Evolutionary conservation across 2,113 vertebrate genomes (phyloP).

Genomic region (Sceloporus undulatus): DNA sequence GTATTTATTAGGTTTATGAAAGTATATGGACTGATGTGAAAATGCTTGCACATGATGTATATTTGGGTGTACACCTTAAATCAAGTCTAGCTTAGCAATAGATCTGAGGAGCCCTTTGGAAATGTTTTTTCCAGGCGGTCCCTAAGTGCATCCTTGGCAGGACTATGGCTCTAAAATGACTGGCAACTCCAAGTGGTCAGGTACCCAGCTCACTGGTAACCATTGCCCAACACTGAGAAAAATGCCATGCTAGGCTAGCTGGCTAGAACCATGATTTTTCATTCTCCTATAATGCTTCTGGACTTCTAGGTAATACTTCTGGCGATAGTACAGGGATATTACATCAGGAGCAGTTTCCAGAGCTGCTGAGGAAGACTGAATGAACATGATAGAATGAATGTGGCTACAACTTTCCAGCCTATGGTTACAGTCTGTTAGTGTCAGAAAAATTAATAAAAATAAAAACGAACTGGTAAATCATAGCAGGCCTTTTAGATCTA

Average conservation of each 20-base stretch:
- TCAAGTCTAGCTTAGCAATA: not conserved
- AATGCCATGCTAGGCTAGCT: not conserved
- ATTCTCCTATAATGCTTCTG: not conserved
- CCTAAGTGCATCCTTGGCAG: not conserved
- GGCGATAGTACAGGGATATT: too few relatives aligned
- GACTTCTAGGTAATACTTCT: not conserved
- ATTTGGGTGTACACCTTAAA: not conserved
- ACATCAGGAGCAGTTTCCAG: too few relatives aligned
- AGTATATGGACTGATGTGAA: not conserved
- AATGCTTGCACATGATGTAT: not conserved
- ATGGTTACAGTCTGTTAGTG: too few relatives aligned
- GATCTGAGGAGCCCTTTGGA: not conserved
- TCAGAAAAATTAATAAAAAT: too few relatives aligned
- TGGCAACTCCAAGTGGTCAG: too few relatives aligned
- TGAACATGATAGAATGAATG: too few relatives aligned
- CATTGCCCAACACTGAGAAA: not conserved
- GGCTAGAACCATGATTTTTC: not conserved
- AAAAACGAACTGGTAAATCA: too few relatives aligned
- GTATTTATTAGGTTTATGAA: too few relatives aligned
- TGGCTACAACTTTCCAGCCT: too few relatives aligned
- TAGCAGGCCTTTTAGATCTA: too few relatives aligned
- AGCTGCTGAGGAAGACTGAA: too few relatives aligned
- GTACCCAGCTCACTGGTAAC: not conserved
- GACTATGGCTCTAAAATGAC: not conserved
- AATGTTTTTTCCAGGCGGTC: not conserved